A percentile compares a stretch with the other conserved stretches of the same genome.
Evolutionary conservation across 2,888 invertebrate genomes (phyloP).

Genomic region (Spodoptera picta): DNA sequence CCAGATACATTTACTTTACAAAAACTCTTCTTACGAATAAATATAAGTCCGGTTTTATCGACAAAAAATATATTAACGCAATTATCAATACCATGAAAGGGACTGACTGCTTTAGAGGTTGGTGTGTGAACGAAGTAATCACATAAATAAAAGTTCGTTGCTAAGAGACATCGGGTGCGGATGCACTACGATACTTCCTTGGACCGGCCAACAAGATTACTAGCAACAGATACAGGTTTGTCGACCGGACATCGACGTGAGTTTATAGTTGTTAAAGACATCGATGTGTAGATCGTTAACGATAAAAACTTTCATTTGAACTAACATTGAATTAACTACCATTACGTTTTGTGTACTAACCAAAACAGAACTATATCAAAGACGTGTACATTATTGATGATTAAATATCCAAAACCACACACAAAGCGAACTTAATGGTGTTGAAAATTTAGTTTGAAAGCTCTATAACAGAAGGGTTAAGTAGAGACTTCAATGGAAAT

Average conservation of each 20-base stretch:
- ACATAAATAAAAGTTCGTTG: conserved; percentile 23
- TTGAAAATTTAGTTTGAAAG: conserved; percentile 18
- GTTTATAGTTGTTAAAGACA: conserved; percentile 10
- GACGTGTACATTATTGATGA: conserved; percentile 6
- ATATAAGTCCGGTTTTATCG: conserved; percentile 34
- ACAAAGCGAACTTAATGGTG: conserved; percentile 17
- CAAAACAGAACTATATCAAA: conserved; percentile 12
- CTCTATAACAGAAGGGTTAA: conserved; percentile 12
- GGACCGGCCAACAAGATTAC: conserved; percentile 63
- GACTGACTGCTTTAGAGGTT: conserved; percentile 15
- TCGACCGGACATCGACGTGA: conserved; percentile 59
- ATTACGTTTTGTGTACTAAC: conserved; percentile 1
- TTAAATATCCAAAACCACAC: conserved; percentile 6
- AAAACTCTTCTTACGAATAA: conserved; percentile 20
- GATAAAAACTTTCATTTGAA: conserved; percentile 1
- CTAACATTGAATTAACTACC: conserved; percentile 9
- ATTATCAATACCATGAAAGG: conserved; percentile 36
- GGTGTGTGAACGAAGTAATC: conserved; percentile 30
- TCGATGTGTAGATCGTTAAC: neutral
- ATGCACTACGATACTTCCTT: conserved; percentile 68
- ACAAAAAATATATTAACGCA: conserved; percentile 41
- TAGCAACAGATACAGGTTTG: conserved; percentile 71
- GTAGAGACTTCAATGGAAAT: conserved; percentile 28
- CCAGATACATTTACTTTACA: neutral
- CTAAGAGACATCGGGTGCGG: conserved; percentile 53